A percentile compares a stretch with the other conserved stretches of the same genome.
These are phyloP conservation scores for Malurus melanocephalus DNA, from an alignment of 2,113 vertebrate genomes.

Conservation along the genomic window DNA sequence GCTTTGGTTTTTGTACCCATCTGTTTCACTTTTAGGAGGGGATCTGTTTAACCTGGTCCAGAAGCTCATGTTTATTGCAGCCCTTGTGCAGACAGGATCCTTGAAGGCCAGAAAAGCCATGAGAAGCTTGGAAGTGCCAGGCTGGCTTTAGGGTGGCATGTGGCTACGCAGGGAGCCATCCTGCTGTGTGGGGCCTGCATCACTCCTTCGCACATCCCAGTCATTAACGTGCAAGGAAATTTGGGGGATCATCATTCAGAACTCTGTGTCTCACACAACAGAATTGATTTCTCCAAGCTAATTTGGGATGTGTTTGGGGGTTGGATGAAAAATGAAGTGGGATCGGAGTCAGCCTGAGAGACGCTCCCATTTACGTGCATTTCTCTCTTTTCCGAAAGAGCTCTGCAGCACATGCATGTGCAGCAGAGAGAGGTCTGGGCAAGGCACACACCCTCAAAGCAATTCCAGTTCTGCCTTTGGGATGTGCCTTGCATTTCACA, in stretches of 20 bases:
- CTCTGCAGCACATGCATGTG: neutral
- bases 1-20: neutral
- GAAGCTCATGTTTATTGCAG: neutral
- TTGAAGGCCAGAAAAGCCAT: neutral
- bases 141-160: neutral
- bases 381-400: neutral
- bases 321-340: neutral
- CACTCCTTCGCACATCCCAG: neutral
- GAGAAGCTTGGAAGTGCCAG: neutral
- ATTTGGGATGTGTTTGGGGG: neutral
- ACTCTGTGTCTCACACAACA: neutral
- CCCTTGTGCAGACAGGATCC: neutral
- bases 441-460: neutral
- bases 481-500: neutral
- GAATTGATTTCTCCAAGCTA: neutral
- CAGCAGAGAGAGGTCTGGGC: slow-evolving; percentile 11
- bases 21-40: accelerated
- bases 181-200: accelerated
- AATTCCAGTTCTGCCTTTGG: slow-evolving; percentile 19
- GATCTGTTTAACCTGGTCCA: neutral
- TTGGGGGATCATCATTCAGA: neutral
- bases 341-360: neutral
- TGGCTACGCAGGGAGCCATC: neutral
- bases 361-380: neutral
- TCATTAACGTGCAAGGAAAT: neutral